Evolutionary conservation across 2,888 invertebrate species (phyloP), one percentile per base, ranked within the genome.

Genomic region (Lamellibrachia satsuma): DNA sequence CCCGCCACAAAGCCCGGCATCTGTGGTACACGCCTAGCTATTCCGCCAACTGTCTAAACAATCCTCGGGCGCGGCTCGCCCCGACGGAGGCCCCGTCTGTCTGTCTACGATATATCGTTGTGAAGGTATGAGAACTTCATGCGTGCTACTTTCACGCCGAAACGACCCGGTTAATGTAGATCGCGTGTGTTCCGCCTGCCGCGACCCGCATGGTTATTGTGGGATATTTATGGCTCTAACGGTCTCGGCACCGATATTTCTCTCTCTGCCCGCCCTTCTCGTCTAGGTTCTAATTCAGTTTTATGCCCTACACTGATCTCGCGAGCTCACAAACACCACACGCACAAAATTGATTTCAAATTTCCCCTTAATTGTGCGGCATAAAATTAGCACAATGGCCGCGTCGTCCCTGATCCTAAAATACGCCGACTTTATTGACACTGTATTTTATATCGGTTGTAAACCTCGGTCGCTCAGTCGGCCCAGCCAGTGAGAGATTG

Each of bases 131-230:
- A 75, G 75, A 75, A 75, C 75, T 75, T 22, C 75, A 75, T 75
- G 75, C 75, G 75, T 75, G 75, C 75, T n/a, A 75, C 22, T 75
- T 75, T 75, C 75, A 75, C 75, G 75, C 75, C 75, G 75, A 75
- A n/a, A 75, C 75, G 75, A 75, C 75, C 75, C 15, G 75, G 75
- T n/a, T 75, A 60, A 60, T 60, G n/a, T 75, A 75, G 75, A 75
- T 75, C 22, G 75, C 75, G 22, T 75, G 39, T 39, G 75, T 75
- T 75, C 11, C 75, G 22, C 75, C 22, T 22, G 75, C 75, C 75
- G 15, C 75, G 75, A 75, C 75, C 75, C 75, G 75, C 6, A 22
- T 75, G 75, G 75, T 75, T 75, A 75, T 75, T 75, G 75, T 22
- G 75, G n/a, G 22, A 75, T 75, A 75, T 75, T 75, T 75, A 75